Evolutionary conservation across 2,888 invertebrate genomes (phyloP).

Genomic region (Frankliniella intonsa): DNA sequence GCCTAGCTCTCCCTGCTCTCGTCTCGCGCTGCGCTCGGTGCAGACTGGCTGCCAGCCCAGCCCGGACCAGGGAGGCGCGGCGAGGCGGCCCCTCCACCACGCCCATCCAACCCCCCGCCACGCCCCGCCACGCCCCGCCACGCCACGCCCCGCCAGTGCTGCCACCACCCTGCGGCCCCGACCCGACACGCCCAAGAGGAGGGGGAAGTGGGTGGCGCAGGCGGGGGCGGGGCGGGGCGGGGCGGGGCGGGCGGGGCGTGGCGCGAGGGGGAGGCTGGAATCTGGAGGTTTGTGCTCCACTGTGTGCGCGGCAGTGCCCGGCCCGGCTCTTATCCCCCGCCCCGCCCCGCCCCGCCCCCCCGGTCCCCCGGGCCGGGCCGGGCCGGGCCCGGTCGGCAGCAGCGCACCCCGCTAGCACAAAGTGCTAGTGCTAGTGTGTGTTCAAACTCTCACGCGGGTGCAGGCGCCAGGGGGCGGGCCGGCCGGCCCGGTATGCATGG

Average conservation of each 20-base stretch:
- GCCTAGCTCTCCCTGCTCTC: background rate
- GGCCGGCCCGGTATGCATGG: too few relatives aligned
- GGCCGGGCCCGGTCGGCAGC: too few relatives aligned
- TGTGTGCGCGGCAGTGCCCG: constrained; percentile 17
- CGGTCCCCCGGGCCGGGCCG: too few relatives aligned
- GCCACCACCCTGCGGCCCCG: background rate
- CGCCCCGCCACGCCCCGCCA: background rate
- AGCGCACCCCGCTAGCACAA: background rate
- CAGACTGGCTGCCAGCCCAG: constrained; percentile 9
- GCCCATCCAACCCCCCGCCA: background rate
- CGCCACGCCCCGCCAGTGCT: background rate
- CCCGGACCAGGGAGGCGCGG: background rate
- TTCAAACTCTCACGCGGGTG: background rate
- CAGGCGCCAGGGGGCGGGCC: background rate
- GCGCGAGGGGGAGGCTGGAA: constrained; percentile 16
- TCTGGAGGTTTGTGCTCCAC: constrained; percentile 23
- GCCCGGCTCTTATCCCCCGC: background rate
- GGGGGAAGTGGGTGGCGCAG: background rate
- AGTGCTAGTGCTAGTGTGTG: background rate
- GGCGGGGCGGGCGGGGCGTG: background rate
- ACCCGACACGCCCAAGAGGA: background rate
- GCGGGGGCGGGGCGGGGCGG: background rate
- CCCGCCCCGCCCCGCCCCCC: background rate
- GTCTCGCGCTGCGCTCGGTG: background rate
- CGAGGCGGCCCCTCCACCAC: background rate